phyloP scores from a whole-genome alignment of 1,140 invertebrate species.

The Spodoptera frugiperda region DNA sequence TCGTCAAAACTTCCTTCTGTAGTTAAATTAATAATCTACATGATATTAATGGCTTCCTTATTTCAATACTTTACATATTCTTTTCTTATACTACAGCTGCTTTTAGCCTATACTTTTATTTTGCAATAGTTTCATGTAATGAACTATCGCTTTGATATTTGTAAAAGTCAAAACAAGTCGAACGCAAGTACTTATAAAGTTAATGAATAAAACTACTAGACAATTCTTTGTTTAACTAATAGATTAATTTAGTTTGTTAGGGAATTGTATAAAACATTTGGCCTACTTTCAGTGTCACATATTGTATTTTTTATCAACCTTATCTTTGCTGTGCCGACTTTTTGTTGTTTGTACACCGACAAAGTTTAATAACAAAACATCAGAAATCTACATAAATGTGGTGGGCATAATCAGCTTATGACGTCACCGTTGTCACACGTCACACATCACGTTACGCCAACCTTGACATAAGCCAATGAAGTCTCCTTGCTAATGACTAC shows the following conservation, averaged over 20 bases:
- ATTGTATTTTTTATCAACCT: conserved; percentile 7
- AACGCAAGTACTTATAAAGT: neutral
- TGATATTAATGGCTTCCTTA: no score
- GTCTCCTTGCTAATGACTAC: conserved; percentile 34
- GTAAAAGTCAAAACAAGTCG: no score
- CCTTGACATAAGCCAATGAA: conserved; percentile 40
- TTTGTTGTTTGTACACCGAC: conserved; percentile 16
- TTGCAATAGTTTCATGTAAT: no score
- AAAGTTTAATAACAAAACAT: conserved; percentile 27
- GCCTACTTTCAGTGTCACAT: neutral
- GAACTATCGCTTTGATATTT: no score
- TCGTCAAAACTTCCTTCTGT: neutral
- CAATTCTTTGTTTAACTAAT: no score
- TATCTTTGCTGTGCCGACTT: neutral
- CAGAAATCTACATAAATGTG: conserved; percentile 22
- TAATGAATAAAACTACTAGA: no score
- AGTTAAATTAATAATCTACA: no score
- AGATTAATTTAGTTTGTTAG: no score
- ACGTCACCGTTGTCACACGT: conserved; percentile 7
- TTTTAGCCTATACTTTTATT: no score
- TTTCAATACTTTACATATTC: no score
- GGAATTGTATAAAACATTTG: neutral
- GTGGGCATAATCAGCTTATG: conserved; percentile 28
- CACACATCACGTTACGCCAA: conserved; percentile 39
- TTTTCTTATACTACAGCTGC: no score